phyloP scores from a whole-genome alignment of 2,113 vertebrate species.

The western clawed frog (Xenopus tropicalis) region DNA sequence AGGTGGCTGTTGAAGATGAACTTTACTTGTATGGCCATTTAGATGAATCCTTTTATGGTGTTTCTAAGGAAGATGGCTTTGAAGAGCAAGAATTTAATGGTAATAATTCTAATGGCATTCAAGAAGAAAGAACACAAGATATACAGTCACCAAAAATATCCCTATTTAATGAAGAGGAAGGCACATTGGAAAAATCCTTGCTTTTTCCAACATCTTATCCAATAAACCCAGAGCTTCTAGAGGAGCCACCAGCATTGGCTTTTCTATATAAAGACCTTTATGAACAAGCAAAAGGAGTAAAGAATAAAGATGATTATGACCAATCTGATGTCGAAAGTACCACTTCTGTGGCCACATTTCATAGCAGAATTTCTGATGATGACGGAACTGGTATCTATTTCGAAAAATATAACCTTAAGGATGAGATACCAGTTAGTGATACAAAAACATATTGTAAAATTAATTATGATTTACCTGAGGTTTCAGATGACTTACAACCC shows the following conservation, averaged over 20 bases:
- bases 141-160: constrained; percentile 66
- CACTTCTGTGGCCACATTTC: constrained; percentile 73
- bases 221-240: constrained; percentile 78
- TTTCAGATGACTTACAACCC: constrained; percentile 26
- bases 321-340: constrained; percentile 77
- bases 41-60: constrained; percentile 85
- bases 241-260: constrained; percentile 83
- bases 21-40: constrained; percentile 73
- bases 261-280: constrained; percentile 91
- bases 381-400: constrained; percentile 80
- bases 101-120: constrained; percentile 33
- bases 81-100: not conserved
- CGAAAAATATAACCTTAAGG: constrained; percentile 88
- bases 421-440: constrained; percentile 70
- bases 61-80: constrained; percentile 49
- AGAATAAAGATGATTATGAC: constrained; percentile 69
- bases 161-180: constrained; percentile 78
- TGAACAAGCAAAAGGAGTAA: constrained; percentile 74
- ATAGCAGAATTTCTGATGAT: constrained; percentile 77
- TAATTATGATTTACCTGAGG: constrained; percentile 47
- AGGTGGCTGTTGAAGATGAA: constrained; percentile 63
- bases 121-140: constrained; percentile 48
- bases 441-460: constrained; percentile 44
- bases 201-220: constrained; percentile 78
- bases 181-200: constrained; percentile 73